A percentile compares a stretch with the other conserved stretches of the same genome.
These are phyloP conservation scores for Enhydra lutris DNA, from an alignment of 2,113 vertebrate species.

Conservation along the genomic window DNA sequence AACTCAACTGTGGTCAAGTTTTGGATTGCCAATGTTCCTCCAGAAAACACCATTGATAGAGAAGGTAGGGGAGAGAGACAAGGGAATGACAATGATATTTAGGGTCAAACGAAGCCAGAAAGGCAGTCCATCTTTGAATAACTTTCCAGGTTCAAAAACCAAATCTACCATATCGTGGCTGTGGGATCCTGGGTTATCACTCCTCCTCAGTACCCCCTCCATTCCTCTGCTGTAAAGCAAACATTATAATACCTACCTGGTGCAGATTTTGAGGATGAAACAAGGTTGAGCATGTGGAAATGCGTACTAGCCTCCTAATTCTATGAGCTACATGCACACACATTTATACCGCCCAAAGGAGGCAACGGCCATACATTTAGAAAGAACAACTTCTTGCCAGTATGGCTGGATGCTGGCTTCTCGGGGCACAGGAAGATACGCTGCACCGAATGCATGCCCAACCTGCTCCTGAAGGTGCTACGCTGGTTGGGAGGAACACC, in stretches of 20 bases:
- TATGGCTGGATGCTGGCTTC: not conserved
- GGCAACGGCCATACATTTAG: not conserved
- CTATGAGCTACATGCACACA: not conserved
- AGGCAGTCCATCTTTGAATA: not conserved
- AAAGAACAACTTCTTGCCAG: not conserved
- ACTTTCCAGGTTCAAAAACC: not conserved
- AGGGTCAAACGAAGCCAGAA: not conserved
- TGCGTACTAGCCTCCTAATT: not conserved
- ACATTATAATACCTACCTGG: constrained; percentile 57
- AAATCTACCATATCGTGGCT: not conserved
- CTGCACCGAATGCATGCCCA: not conserved
- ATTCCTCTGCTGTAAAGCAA: constrained; percentile 12
- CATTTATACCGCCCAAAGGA: fast-evolving
- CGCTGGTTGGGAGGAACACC: not conserved
- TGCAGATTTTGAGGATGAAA: not conserved
- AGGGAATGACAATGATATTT: too few species aligned
- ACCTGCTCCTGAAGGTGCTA: fast-evolving
- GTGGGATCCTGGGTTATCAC: not conserved
- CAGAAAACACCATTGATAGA: not conserved
- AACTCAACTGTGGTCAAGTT: not conserved
- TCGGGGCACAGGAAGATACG: fast-evolving
- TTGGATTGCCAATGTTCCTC: not conserved
- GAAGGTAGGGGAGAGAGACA: not conserved
- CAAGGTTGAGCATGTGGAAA: not conserved
- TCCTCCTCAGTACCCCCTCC: not conserved